Evolutionary conservation across 2,797 vertebrate genomes (phyloP), one percentile per base, ranked within the genome.

Genomic region (Phalanger gymnotis): DNA sequence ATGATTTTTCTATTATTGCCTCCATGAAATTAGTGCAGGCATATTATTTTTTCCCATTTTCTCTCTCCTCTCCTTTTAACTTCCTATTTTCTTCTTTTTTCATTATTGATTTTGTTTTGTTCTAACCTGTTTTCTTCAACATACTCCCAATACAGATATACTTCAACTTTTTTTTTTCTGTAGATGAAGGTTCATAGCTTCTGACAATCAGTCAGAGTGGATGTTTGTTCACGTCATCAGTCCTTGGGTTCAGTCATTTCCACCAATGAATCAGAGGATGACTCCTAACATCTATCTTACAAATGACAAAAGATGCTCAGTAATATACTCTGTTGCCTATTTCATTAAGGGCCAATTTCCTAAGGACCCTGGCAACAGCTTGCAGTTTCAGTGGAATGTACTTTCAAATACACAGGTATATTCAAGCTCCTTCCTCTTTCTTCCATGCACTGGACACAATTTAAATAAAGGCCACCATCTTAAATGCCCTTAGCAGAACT

Each of bases 171-270:
- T 58, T 91, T 66, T 6, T 91, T 96, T 87, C 28, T 87, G 47
- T 40, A 53, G 91, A 66, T 28, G n/a, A 95, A 95, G 87, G 90
- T 92, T 66, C 95, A 52, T 47, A 91, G n/a, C 92, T 97, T 93
- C 81, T 28, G 19, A 95, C 51, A 47, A 89, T 94, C 31, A 73
- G 22, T 92, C 56, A 92, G 55, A 95, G 52, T 87, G 56, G 55
- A 54, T 92, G 51, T 52, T 73, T 96, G 87, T n/a, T 89, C 73
- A 90, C 31, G 56, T 54, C 31, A 58, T 10, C 89, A 73, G 34
- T 54, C 19, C 93, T 6, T 47, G 54, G 90, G 31, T 92, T 81
- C 92, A 52, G 51, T 0, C 0, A 54, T 53, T 95, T 96, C 28
- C 47, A 96, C 53, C 93, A 73, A 90, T 53, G 91, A 34, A 31